Conservation (phyloP, 2,113 vertebrate species). For the Himantopus leucocephalus region DNA sequence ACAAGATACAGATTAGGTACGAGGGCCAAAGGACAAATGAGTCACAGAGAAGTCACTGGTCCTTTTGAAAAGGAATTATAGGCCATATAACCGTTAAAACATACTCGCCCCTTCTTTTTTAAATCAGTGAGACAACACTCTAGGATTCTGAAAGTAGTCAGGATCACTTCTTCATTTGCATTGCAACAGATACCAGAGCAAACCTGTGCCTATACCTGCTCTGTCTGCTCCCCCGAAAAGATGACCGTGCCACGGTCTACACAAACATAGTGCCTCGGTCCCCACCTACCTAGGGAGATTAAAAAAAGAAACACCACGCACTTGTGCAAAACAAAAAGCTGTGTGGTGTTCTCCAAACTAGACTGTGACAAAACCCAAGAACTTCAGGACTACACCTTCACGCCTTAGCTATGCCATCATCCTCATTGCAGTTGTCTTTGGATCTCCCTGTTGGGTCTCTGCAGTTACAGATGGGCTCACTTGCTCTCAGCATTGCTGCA, state of each 20-base stretch:
- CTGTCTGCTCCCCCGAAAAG: background rate
- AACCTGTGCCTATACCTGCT: background rate
- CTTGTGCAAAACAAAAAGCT: background rate
- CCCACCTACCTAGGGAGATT: background rate
- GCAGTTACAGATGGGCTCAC: background rate
- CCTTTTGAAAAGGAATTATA: background rate
- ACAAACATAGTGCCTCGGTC: background rate
- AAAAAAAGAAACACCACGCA: fast-evolving
- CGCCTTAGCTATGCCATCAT: background rate
- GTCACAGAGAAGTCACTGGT: background rate
- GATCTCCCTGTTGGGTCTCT: background rate
- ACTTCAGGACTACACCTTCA: background rate
- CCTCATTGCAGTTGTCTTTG: background rate
- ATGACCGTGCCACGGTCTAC: fast-evolving
- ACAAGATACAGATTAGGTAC: background rate
- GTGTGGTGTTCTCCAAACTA: background rate
- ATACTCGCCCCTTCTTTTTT: background rate
- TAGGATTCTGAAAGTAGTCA: background rate
- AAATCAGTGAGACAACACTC: background rate
- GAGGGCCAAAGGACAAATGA: background rate
- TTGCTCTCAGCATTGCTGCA: background rate
- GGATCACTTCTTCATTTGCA: background rate
- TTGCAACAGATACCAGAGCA: background rate
- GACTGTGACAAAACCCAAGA: background rate
- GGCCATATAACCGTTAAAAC: background rate